These are phyloP conservation scores for Agraylea sexmaculata DNA, from an alignment of 1,140 invertebrate species.

Conservation along the genomic window DNA sequence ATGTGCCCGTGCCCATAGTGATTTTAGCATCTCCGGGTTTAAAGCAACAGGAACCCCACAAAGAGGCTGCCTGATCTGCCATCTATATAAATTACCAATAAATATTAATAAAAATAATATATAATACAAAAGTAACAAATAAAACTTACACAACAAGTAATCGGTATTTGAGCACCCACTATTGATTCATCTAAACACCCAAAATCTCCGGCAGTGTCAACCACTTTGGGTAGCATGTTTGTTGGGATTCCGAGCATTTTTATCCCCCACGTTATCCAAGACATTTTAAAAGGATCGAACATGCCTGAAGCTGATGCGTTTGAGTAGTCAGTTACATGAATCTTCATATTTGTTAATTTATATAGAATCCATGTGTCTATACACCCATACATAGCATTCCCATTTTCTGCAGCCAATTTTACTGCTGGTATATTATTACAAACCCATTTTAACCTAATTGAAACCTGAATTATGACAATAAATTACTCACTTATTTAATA, in stretches of 20 bases:
- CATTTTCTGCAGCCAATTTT: conserved; percentile 43
- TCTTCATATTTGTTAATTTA: conserved; percentile 43
- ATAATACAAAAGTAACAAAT: background rate
- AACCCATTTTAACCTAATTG: conserved; percentile 64
- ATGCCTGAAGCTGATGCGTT: conserved; percentile 84
- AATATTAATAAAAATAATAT: background rate
- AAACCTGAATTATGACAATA: conserved; percentile 48
- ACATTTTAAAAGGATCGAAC: conserved; percentile 81
- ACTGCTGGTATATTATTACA: conserved; percentile 59
- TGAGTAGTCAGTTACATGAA: conserved; percentile 77
- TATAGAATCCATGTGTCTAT: conserved; percentile 89
- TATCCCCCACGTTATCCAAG: conserved; percentile 63
- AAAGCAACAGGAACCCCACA: conserved; percentile 86
- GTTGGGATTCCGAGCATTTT: conserved; percentile 58
- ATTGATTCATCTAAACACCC: conserved; percentile 50
- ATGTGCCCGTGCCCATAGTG: conserved; percentile 90
- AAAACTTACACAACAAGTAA: conserved; percentile 58
- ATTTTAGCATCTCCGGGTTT: conserved; percentile 73
- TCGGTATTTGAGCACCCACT: conserved; percentile 67
- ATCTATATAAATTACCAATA: conserved; percentile 34
- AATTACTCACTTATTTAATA: background rate
- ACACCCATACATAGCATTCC: conserved; percentile 73
- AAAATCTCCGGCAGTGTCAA: conserved; percentile 67
- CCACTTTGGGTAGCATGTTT: conserved; percentile 67
- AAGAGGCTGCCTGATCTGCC: conserved; percentile 74